A percentile compares a stretch with the other conserved stretches of the same genome.
phyloP scores from a whole-genome alignment of 2,113 vertebrate genomes.

The Sakesphorus luctuosus region DNA sequence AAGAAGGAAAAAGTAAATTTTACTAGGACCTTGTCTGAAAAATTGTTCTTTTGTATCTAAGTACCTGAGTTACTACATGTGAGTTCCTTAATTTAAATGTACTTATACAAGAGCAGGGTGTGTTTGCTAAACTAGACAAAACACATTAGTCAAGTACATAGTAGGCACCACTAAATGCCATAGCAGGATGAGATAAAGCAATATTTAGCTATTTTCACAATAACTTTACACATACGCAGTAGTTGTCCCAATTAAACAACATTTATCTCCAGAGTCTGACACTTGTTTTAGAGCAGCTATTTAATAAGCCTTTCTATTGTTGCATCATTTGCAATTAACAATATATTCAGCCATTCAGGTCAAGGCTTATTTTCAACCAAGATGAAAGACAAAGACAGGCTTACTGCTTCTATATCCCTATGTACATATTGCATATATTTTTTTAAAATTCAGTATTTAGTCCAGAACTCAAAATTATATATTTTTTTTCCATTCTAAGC shows the following conservation, averaged over 20 bases:
- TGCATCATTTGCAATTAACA: not conserved
- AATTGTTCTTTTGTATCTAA: not conserved
- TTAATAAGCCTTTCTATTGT: not conserved
- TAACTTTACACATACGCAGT: not conserved
- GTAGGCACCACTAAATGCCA: not conserved
- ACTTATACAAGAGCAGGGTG: not conserved
- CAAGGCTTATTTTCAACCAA: not conserved
- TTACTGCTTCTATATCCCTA: not conserved
- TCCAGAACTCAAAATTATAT: not conserved
- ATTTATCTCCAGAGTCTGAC: not conserved
- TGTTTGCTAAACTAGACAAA: not conserved
- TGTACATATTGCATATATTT: not conserved
- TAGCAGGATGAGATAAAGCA: not conserved
- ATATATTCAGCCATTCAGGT: not conserved
- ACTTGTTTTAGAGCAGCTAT: not conserved
- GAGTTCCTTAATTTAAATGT: not conserved
- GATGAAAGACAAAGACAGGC: not conserved
- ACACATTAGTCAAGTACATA: not conserved
- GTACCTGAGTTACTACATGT: not conserved
- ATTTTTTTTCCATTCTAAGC: not conserved
- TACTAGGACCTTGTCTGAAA: not conserved
- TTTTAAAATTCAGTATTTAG: not conserved
- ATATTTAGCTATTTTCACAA: not conserved
- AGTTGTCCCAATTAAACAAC: not conserved
- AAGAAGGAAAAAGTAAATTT: not conserved